Evolutionary conservation across 2,797 vertebrate species (phyloP).

Genomic region (Acipenser transmontanus): DNA sequence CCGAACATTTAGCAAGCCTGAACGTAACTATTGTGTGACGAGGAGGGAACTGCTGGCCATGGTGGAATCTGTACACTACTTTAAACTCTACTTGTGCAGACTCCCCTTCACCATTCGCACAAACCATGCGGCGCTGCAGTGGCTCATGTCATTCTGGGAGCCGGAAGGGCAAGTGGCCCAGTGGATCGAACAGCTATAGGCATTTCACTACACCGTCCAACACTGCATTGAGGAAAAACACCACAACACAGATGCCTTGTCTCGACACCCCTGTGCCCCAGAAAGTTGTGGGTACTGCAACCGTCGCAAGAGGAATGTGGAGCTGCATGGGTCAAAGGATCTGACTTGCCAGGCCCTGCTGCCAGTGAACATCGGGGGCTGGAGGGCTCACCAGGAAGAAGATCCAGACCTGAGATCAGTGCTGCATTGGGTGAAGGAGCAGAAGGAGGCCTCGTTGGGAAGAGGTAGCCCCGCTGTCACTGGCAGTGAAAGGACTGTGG

Average conservation of each 20-base stretch:
- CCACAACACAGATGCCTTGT: background rate
- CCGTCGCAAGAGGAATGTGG: too few relatives aligned
- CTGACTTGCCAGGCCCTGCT: too few relatives aligned
- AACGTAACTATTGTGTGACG: background rate
- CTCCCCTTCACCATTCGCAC: background rate
- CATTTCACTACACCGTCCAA: background rate
- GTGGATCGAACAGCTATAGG: slow-evolving; percentile 1
- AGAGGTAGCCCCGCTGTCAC: background rate
- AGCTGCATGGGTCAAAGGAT: too few relatives aligned
- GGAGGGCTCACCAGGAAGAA: too few relatives aligned
- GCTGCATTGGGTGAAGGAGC: too few relatives aligned
- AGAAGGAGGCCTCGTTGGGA: too few relatives aligned
- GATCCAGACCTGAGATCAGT: too few relatives aligned
- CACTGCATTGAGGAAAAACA: background rate
- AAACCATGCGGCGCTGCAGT: background rate
- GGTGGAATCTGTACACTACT: background rate
- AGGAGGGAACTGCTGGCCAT: background rate
- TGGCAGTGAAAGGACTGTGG: background rate
- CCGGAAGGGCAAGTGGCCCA: background rate
- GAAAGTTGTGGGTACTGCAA: too few relatives aligned
- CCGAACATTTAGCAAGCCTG: background rate
- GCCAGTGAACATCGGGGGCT: too few relatives aligned
- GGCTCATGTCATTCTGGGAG: background rate
- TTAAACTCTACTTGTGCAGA: background rate
- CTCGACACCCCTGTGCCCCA: background rate